Percentiles rank a stretch among this genome's conserved stretches.
Conservation (phyloP, 92 coral and sea anemone genomes). For the Hydrozoanthus gracilis region DNA sequence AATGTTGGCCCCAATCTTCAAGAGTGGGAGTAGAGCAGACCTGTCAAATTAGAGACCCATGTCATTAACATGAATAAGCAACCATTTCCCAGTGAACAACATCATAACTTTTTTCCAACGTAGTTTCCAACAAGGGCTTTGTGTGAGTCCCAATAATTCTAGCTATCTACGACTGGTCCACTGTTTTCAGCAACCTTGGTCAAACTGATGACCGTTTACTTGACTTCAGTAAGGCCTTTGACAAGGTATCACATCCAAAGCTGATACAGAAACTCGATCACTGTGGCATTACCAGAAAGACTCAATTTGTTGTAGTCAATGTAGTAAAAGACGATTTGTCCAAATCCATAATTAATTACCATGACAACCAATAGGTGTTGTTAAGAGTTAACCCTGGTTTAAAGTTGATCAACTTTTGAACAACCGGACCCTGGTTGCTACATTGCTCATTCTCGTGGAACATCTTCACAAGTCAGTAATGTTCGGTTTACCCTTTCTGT, state of each 20-base stretch:
- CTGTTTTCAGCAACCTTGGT: background rate
- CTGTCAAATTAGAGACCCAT: background rate
- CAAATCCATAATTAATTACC: no score
- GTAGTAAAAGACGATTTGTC: background rate
- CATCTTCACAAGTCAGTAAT: constrained; percentile 64
- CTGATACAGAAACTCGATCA: no score
- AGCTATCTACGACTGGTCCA: constrained; percentile 1
- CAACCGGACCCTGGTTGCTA: background rate
- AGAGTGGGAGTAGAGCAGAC: constrained; percentile 11
- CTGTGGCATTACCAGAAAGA: no score
- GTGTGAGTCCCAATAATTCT: background rate
- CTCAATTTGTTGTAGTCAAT: constrained; percentile 6
- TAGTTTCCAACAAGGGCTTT: background rate
- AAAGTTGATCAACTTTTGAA: no score
- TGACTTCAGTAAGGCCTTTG: background rate
- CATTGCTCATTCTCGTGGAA: constrained; percentile 26
- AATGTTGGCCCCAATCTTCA: background rate
- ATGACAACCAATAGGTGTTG: no score
- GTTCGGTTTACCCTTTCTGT: constrained; percentile 45
- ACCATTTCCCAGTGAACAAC: background rate
- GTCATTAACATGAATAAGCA: background rate
- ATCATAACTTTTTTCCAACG: background rate
- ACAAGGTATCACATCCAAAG: no score
- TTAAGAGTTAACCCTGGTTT: no score
- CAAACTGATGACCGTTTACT: background rate